Percentiles rank a stretch among this genome's conserved stretches.
phyloP scores from a whole-genome alignment of 2,113 vertebrate species.

The Lepus europaeus region DNA sequence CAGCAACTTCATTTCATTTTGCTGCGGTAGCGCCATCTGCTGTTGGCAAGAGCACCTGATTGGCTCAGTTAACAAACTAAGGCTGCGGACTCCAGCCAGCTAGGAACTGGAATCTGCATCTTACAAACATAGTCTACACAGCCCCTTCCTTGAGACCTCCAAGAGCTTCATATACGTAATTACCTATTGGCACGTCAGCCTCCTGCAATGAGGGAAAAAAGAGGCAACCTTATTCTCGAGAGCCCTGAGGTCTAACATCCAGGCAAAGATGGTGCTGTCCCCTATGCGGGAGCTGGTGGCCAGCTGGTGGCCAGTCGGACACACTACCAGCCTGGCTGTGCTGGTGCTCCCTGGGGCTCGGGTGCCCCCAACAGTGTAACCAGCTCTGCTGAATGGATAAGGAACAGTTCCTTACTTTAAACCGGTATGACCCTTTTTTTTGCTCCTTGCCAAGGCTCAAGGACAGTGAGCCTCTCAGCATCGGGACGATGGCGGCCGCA shows the following conservation, averaged over 20 bases:
- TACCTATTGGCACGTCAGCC: not conserved
- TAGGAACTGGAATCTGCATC: not conserved
- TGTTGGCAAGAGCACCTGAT: not conserved
- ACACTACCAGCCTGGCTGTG: accelerated
- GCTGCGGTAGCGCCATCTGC: slow-evolving; percentile 69
- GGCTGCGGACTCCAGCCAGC: not conserved
- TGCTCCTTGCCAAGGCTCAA: not conserved
- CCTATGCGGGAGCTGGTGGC: not conserved
- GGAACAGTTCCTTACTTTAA: not conserved
- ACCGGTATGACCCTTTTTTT: not conserved
- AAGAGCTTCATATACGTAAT: not conserved
- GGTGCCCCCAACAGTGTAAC: not conserved
- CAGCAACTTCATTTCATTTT: not conserved
- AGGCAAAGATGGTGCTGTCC: not conserved
- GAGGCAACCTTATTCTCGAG: not conserved
- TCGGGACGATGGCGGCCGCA: not conserved
- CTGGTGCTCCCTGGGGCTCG: not conserved
- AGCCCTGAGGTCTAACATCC: not conserved
- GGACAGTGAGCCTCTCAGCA: not conserved
- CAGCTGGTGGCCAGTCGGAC: not conserved
- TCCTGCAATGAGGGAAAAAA: not conserved
- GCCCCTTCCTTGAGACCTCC: not conserved
- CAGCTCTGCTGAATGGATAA: not conserved
- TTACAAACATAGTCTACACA: not conserved
- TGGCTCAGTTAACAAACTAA: not conserved